A percentile compares a stretch with the other conserved stretches of the same genome.
Evolutionary conservation across 2,113 vertebrate species (phyloP).

Genomic region (Heterocephalus glaber): DNA sequence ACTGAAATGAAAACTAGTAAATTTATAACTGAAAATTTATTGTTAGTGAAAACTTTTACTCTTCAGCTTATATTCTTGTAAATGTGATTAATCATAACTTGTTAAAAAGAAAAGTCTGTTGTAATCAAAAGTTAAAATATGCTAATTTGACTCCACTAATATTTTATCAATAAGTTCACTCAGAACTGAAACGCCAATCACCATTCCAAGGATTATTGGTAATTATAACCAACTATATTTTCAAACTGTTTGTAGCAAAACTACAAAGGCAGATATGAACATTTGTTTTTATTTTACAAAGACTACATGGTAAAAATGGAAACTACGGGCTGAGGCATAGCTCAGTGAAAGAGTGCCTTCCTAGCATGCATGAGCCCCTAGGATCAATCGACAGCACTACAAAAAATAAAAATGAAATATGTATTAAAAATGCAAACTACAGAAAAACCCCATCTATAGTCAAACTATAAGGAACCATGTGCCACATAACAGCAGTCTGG

Average conservation of each 20-base stretch:
- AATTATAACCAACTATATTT: background rate
- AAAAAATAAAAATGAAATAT: background rate
- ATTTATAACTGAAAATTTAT: background rate
- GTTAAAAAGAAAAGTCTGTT: background rate
- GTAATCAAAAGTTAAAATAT: constrained; percentile 33
- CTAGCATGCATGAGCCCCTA: background rate
- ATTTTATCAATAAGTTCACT: constrained; percentile 16
- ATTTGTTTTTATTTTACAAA: constrained; percentile 18
- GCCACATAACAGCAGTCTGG: background rate
- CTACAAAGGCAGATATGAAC: background rate
- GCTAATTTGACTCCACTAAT: background rate
- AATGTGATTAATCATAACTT: background rate
- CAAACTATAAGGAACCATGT: background rate
- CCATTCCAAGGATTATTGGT: background rate
- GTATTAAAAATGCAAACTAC: background rate
- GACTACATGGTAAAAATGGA: background rate
- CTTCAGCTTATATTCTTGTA: background rate
- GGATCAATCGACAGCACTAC: background rate
- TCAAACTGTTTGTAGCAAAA: constrained; percentile 28
- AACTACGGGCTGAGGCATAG: background rate
- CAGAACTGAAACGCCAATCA: constrained; percentile 16
- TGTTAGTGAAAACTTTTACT: background rate
- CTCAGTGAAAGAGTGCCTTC: background rate
- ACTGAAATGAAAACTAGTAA: background rate
- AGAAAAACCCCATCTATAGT: background rate